A percentile compares a stretch with the other conserved stretches of the same genome.
These are phyloP conservation scores for Apotomis betuletana DNA, from an alignment of 2,888 invertebrate species.

Conservation along the genomic window DNA sequence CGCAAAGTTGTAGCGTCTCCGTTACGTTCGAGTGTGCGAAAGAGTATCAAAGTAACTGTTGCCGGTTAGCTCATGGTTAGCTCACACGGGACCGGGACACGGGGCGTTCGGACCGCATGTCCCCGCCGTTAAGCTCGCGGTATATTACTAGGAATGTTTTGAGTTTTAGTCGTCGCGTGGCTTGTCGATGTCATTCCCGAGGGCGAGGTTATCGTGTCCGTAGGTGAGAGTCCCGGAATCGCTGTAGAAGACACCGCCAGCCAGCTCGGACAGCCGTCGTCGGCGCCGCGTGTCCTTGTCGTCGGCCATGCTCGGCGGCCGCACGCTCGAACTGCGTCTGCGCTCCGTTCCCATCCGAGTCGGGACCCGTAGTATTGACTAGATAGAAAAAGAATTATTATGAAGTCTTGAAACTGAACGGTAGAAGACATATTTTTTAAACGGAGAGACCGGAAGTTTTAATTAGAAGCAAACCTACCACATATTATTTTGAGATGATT, in stretches of 20 bases:
- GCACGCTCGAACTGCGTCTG: slow-evolving; percentile 75
- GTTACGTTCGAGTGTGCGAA: no score
- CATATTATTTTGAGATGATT: no score
- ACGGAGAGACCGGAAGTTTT: no score
- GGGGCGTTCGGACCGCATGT: no score
- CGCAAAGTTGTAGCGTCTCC: no score
- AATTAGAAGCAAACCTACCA: no score
- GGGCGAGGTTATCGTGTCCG: slow-evolving; percentile 73
- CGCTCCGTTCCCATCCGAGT: slow-evolving; percentile 70
- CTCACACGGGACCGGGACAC: no score
- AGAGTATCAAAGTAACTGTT: no score
- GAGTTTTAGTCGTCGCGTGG: slow-evolving; percentile 58
- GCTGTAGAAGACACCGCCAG: slow-evolving; percentile 80
- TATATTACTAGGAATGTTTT: slow-evolving; percentile 50
- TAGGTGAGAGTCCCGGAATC: slow-evolving; percentile 61
- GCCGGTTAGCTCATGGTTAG: no score
- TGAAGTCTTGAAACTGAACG: background rate
- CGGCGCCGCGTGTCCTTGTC: slow-evolving; percentile 77
- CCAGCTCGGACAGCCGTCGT: slow-evolving; percentile 75
- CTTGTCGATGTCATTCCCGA: slow-evolving; percentile 70
- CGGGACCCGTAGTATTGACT: slow-evolving; percentile 71
- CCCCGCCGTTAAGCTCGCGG: no score
- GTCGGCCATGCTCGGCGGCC: slow-evolving; percentile 70
- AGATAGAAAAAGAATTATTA: background rate
- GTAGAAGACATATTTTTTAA: no score